A percentile compares a stretch with the other conserved stretches of the same genome.
Conservation (phyloP, 2,113 vertebrate species). For the Tor tambroides region DNA sequence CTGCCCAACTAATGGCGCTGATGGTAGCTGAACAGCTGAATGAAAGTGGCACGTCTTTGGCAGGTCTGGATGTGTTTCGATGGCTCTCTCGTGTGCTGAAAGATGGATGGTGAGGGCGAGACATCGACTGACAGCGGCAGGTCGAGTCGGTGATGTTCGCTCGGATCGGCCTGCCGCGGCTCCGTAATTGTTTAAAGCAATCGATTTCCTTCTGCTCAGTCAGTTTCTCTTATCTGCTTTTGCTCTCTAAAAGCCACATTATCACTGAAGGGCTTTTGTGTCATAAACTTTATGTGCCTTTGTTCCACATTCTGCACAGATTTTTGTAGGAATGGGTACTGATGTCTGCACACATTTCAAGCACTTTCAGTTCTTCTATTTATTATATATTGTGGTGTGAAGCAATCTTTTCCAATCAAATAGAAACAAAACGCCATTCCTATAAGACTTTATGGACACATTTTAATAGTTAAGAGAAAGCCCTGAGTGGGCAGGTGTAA, state of each 20-base stretch:
- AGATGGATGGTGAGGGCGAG: background rate
- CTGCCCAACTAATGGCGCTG: no score
- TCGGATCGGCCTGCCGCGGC: background rate
- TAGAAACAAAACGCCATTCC: background rate
- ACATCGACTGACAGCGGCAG: no score
- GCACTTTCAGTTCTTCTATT: background rate
- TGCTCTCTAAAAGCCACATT: slow-evolving; percentile 18
- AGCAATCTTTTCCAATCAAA: background rate
- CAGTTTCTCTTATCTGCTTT: slow-evolving; percentile 13
- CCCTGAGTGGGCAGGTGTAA: no score
- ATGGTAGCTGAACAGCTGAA: no score
- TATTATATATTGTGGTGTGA: background rate
- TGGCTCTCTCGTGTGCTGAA: background rate
- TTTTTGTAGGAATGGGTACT: background rate
- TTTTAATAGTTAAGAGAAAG: no score
- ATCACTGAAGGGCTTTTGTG: slow-evolving; percentile 8
- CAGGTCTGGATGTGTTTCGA: no score
- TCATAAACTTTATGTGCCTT: background rate
- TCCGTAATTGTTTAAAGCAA: slow-evolving; percentile 44
- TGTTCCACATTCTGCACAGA: background rate
- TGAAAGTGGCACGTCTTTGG: no score
- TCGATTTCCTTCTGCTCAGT: slow-evolving; percentile 17
- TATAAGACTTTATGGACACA: background rate
- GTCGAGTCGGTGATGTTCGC: no score
- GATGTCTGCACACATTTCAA: background rate